These are phyloP conservation scores for Lasioglossum zephyrum DNA, from an alignment of 2,888 invertebrate genomes.

Conservation along the genomic window DNA sequence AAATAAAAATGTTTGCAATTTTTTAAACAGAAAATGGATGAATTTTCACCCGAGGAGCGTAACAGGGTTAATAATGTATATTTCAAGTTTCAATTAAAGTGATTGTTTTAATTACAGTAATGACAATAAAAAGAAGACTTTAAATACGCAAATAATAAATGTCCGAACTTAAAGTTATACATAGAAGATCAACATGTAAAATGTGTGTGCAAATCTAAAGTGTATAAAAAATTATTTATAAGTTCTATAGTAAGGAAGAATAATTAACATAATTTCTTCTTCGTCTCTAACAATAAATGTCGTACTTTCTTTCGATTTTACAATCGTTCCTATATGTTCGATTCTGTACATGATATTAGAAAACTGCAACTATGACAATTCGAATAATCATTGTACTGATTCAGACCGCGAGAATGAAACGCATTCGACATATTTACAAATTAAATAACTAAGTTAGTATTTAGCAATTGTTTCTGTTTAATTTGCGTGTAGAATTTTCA, in stretches of 20 bases:
- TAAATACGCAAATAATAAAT: background rate
- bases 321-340: background rate
- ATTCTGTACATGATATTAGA: too few relatives aligned
- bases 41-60: background rate
- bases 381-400: background rate
- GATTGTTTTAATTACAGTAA: background rate
- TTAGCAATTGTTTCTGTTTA: background rate
- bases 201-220: background rate
- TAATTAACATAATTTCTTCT: background rate
- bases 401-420: background rate
- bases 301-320: background rate
- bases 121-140: background rate
- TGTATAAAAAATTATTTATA: background rate
- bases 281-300: background rate
- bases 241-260: background rate
- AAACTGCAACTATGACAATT: background rate
- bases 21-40: background rate
- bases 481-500: background rate
- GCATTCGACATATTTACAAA: background rate
- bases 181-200: background rate
- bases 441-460: background rate
- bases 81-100: background rate
- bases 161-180: background rate
- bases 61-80: background rate
- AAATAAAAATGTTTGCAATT: background rate